Percentiles rank a stretch among this genome's conserved stretches.
Conservation (phyloP, 2,888 invertebrate species). For the Drosophila mimica region DNA sequence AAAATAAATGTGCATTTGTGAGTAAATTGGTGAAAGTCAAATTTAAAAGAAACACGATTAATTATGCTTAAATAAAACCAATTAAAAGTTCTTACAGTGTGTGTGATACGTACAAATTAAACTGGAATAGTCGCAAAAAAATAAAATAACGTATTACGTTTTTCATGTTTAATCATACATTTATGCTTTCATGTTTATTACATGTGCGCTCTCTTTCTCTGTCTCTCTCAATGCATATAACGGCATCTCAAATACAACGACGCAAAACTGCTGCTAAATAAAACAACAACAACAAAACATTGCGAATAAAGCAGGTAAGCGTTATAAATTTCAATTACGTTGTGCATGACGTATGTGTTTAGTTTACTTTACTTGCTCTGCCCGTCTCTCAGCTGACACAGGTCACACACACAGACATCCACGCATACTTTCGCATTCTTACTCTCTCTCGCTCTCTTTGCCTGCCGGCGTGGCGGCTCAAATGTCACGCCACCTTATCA, state of each 20-base stretch:
- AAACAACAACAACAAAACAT: conserved; percentile 15
- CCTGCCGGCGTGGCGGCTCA: conserved; percentile 41
- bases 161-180: conserved; percentile 37
- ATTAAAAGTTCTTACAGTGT: conserved; percentile 10
- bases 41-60: conserved; percentile 18
- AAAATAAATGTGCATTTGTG: conserved; percentile 45
- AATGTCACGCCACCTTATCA: conserved; percentile 77
- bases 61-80: conserved; percentile 12
- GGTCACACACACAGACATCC: conserved; percentile 17
- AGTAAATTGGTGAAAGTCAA: conserved; percentile 57
- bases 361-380: conserved; percentile 2
- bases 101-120: conserved; percentile 13
- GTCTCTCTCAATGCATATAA: conserved; percentile 28
- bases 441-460: conserved; percentile 17
- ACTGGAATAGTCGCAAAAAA: conserved; percentile 15
- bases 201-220: conserved; percentile 49
- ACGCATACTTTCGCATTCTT: conserved; percentile 25
- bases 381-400: conserved; percentile 47
- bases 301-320: conserved; percentile 51
- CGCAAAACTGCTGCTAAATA: conserved; percentile 35
- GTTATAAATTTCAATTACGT: conserved; percentile 17
- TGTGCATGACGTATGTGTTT: conserved; percentile 41
- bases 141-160: conserved; percentile 5
- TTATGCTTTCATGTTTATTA: conserved; percentile 57
- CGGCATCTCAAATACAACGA: conserved; percentile 40